Conservation (phyloP, 2,797 vertebrate genomes). For the Odontamblyopus lacepedii region DNA sequence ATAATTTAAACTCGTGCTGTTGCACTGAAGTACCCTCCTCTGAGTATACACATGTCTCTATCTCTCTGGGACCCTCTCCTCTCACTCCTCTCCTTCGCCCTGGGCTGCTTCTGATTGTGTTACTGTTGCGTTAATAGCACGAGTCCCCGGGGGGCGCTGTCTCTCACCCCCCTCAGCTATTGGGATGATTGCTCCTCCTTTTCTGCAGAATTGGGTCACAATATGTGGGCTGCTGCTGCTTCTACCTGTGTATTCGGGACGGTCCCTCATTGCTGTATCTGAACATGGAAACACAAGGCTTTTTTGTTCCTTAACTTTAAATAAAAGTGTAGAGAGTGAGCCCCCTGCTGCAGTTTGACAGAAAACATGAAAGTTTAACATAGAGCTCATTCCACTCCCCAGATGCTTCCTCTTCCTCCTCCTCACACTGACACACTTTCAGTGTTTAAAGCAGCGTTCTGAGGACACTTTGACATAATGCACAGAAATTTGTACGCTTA, state of each 20-base stretch:
- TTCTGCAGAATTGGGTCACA: slow-evolving; percentile 70
- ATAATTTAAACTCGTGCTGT: not conserved
- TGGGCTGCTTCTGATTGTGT: slow-evolving; percentile 71
- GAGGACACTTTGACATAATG: slow-evolving; percentile 7
- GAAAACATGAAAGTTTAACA: slow-evolving; percentile 25
- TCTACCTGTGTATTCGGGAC: slow-evolving; percentile 49
- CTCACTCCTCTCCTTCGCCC: slow-evolving; percentile 61
- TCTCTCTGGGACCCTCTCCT: slow-evolving; percentile 6
- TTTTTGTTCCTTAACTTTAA: slow-evolving; percentile 12
- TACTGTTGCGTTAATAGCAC: slow-evolving; percentile 72
- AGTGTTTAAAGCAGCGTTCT: not conserved
- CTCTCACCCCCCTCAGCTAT: slow-evolving; percentile 60
- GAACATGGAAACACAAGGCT: slow-evolving; percentile 9
- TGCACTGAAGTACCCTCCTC: not conserved
- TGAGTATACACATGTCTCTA: not conserved
- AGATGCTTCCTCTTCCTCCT: not conserved
- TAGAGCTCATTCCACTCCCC: slow-evolving; percentile 10
- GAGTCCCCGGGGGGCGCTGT: slow-evolving; percentile 64
- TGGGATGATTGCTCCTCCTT: slow-evolving; percentile 63
- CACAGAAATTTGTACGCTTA: not conserved
- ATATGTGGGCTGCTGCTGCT: slow-evolving; percentile 51
- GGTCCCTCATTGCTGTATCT: slow-evolving; percentile 4
- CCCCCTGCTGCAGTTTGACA: slow-evolving; percentile 7
- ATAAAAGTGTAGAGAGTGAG: slow-evolving; percentile 6
- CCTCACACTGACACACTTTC: not conserved